Percentiles rank a stretch among this genome's conserved stretches.
phyloP scores from a whole-genome alignment of 2,888 invertebrate genomes.

The Strigamia crassipes region DNA sequence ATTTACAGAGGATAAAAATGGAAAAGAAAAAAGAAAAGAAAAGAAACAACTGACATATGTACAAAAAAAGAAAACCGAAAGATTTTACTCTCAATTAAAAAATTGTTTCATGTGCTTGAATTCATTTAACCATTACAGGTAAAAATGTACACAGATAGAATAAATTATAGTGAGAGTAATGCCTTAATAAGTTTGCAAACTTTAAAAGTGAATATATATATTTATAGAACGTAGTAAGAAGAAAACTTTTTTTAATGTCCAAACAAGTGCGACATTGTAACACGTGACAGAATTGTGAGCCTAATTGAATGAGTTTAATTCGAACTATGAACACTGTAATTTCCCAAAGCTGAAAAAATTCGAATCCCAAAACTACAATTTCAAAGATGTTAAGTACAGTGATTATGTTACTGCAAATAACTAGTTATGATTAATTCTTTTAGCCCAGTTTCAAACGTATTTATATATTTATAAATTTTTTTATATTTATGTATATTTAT shows the following conservation, averaged over 20 bases:
- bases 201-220: constrained; percentile 2
- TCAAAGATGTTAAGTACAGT: constrained; percentile 34
- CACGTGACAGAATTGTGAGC: constrained; percentile 4
- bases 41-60: not conserved
- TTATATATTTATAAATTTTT: constrained; percentile 31
- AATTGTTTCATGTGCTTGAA: not conserved
- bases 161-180: constrained; percentile 16
- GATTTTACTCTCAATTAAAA: constrained; percentile 2
- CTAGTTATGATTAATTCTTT: constrained; percentile 16
- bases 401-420: constrained; percentile 22
- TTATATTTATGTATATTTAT: constrained; percentile 24
- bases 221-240: not conserved
- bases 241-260: not conserved
- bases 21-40: not conserved
- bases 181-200: constrained; percentile 2
- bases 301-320: constrained; percentile 34
- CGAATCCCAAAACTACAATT: constrained; percentile 3
- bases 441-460: not conserved
- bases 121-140: not conserved
- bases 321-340: constrained; percentile 1
- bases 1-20: constrained; percentile 39
- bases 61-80: not conserved
- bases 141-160: not conserved
- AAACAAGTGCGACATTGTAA: constrained; percentile 8
- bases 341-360: not conserved